These are phyloP conservation scores for Scophthalmus maximus DNA, from an alignment of 2,113 vertebrate species.

Conservation along the genomic window DNA sequence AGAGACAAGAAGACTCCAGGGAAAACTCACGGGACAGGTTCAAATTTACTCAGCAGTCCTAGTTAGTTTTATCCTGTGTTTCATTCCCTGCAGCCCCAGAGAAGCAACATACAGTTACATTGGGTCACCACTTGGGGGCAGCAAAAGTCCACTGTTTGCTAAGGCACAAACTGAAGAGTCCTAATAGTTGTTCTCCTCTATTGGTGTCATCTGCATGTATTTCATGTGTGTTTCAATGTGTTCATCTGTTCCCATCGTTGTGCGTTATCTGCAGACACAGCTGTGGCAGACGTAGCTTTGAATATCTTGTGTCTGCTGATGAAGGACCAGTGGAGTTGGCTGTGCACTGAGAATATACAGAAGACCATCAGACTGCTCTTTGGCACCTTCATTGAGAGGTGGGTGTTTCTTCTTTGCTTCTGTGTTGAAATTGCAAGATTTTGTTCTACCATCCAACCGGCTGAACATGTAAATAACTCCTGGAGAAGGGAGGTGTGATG, in stretches of 20 bases:
- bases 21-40: slow-evolving; percentile 74
- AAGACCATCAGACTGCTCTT: slow-evolving; percentile 89
- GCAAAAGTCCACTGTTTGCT: slow-evolving; percentile 24
- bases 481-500: too few relatives aligned
- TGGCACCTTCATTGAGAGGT: slow-evolving; percentile 93
- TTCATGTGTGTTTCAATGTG: neutral
- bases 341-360: slow-evolving; percentile 91
- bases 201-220: slow-evolving; percentile 44
- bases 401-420: neutral
- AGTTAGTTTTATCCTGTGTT: neutral
- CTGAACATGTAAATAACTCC: too few relatives aligned
- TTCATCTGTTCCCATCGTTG: neutral
- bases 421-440: too few relatives aligned
- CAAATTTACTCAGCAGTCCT: neutral
- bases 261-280: slow-evolving; percentile 81
- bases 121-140: slow-evolving; percentile 37
- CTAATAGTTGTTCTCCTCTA: neutral
- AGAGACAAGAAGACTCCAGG: slow-evolving; percentile 48
- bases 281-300: slow-evolving; percentile 88
- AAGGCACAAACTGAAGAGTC: neutral
- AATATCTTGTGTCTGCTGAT: slow-evolving; percentile 90
- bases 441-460: too few relatives aligned
- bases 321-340: slow-evolving; percentile 92
- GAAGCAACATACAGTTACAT: slow-evolving; percentile 23
- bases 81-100: neutral